These are phyloP conservation scores for Nephrotoma guestfalica DNA, from an alignment of 2,888 invertebrate genomes.

Conservation along the genomic window DNA sequence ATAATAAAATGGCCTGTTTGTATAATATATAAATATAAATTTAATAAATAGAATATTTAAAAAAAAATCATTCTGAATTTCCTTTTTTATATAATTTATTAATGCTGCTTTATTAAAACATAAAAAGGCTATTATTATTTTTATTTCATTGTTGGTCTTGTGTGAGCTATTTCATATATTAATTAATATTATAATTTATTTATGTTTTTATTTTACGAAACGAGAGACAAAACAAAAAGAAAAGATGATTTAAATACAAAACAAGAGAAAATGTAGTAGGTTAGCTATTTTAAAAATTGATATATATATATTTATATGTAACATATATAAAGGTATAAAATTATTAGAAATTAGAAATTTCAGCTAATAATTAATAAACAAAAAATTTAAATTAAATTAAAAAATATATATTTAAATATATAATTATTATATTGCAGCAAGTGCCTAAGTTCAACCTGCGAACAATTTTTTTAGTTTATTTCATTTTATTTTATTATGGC, in stretches of 20 bases:
- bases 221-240: not conserved
- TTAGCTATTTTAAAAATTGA: conserved; percentile 1
- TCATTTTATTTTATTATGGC: not conserved
- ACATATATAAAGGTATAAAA: not conserved
- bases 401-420: not conserved
- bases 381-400: not conserved
- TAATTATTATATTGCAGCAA: not conserved
- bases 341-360: not conserved
- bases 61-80: not conserved
- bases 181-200: not conserved
- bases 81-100: not conserved
- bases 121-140: not conserved
- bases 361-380: not conserved
- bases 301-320: not conserved
- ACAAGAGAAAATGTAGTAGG: conserved; percentile 1
- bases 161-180: not conserved
- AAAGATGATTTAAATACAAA: not conserved
- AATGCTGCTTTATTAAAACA: not conserved
- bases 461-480: not conserved
- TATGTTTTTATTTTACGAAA: not conserved
- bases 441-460: conserved; percentile 2
- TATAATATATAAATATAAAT: not conserved
- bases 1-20: not conserved
- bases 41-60: not conserved
- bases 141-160: not conserved